Evolutionary conservation across 2,113 vertebrate species (phyloP).

Genomic region (Clinocottus analis): DNA sequence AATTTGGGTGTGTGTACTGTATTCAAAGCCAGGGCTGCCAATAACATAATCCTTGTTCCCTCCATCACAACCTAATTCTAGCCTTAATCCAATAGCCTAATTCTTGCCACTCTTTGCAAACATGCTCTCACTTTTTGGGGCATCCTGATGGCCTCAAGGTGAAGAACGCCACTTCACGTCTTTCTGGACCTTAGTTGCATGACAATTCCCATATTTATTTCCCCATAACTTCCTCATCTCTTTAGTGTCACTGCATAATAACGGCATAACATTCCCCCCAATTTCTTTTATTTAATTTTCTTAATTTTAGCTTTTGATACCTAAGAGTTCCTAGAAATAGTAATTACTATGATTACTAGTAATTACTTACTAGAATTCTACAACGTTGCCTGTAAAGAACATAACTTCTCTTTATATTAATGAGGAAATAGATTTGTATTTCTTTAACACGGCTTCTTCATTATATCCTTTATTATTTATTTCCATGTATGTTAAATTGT

Average conservation of each 20-base stretch:
- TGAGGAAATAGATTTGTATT: background rate
- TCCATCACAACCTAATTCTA: background rate
- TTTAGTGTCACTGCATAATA: background rate
- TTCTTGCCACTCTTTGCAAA: background rate
- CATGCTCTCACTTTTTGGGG: background rate
- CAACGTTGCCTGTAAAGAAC: background rate
- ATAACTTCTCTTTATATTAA: background rate
- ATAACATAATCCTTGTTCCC: background rate
- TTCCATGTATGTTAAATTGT: background rate
- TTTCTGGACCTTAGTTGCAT: background rate
- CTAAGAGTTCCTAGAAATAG: background rate
- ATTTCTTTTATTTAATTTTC: background rate
- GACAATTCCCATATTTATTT: background rate
- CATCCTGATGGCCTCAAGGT: background rate
- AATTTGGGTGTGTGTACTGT: background rate
- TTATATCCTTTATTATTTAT: background rate
- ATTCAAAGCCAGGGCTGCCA: background rate
- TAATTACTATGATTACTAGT: too few species aligned
- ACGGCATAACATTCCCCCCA: background rate
- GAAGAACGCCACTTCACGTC: background rate
- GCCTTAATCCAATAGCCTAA: conserved; percentile 1
- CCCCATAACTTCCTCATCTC: background rate
- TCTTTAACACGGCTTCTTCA: too few species aligned
- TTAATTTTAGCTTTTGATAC: background rate
- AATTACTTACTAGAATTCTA: too few species aligned